Evolutionary conservation across 2,888 invertebrate genomes (phyloP).

Genomic region (Heliconius aoede): DNA sequence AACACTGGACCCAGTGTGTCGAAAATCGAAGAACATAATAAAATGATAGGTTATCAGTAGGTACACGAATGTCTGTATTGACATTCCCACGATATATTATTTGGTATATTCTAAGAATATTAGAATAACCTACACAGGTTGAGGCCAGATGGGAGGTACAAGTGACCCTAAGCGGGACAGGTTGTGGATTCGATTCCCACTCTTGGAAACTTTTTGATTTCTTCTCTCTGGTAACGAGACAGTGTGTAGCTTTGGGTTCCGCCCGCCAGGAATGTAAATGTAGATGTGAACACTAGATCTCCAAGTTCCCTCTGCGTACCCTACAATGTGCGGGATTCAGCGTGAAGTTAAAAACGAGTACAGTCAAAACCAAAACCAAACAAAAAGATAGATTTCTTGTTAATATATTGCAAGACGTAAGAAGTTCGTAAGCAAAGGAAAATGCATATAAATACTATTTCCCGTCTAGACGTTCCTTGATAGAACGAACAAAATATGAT

Average conservation of each 20-base stretch:
- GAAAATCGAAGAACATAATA: slow-evolving; percentile 19
- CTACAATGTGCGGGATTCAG: not conserved
- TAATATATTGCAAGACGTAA: not conserved
- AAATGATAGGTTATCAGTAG: slow-evolving; percentile 28
- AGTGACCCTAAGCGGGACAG: not conserved
- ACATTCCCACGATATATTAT: slow-evolving; percentile 37
- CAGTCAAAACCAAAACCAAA: not conserved
- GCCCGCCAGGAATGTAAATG: too few relatives aligned
- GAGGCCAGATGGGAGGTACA: not conserved
- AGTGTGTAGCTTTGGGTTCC: too few relatives aligned
- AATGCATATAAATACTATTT: slow-evolving; percentile 16
- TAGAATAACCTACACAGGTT: not conserved
- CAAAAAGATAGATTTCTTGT: not conserved
- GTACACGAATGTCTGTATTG: slow-evolving; percentile 34
- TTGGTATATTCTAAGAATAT: slow-evolving; percentile 3
- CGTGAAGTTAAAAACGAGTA: not conserved
- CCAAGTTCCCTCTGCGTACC: not conserved
- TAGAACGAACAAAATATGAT: not conserved
- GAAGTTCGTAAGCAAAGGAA: slow-evolving; percentile 2
- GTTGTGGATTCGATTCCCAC: too few relatives aligned
- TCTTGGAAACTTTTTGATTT: too few relatives aligned
- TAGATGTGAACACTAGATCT: not conserved
- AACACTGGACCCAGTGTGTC: not conserved
- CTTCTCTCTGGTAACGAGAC: too few relatives aligned
- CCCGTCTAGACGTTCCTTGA: slow-evolving; percentile 19